A percentile compares a stretch with the other conserved stretches of the same genome.
phyloP scores from a whole-genome alignment of 2,797 vertebrate species.

The Rhincodon typus region DNA sequence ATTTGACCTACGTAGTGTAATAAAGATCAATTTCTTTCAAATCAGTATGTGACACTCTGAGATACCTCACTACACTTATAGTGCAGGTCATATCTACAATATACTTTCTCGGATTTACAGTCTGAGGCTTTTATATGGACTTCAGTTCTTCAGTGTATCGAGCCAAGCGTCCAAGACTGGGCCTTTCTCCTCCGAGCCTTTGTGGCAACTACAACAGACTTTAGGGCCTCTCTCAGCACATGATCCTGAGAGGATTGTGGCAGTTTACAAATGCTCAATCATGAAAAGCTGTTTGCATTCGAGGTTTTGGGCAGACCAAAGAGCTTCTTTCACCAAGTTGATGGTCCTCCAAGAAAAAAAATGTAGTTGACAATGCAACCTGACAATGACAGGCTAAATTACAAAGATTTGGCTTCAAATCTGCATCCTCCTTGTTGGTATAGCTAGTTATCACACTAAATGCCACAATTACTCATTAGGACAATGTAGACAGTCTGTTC shows the following conservation, averaged over 20 bases:
- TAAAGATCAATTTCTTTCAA: not conserved
- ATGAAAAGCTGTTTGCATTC: not conserved
- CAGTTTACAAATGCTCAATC: not conserved
- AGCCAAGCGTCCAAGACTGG: not conserved
- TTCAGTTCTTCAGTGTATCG: not conserved
- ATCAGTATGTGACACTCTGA: not conserved
- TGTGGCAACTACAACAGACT: not conserved
- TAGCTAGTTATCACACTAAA: not conserved
- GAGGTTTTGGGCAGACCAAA: not conserved
- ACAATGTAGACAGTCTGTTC: not conserved
- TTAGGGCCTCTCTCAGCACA: not conserved
- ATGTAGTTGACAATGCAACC: not conserved
- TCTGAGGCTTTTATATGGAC: not conserved
- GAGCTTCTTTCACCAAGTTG: not conserved
- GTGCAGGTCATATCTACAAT: not conserved
- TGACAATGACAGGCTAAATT: too few species aligned
- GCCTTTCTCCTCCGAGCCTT: not conserved
- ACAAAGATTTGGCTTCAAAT: not conserved
- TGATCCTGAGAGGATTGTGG: not conserved
- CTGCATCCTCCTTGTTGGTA: not conserved
- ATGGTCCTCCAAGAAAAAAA: not conserved
- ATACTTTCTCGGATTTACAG: not conserved
- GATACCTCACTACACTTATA: not conserved
- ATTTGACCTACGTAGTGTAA: not conserved
- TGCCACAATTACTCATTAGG: not conserved